Evolutionary conservation across 2,888 invertebrate genomes (phyloP), one percentile per base, ranked within the genome.

Genomic region (Scaptodrosophila latifasciaeformis): DNA sequence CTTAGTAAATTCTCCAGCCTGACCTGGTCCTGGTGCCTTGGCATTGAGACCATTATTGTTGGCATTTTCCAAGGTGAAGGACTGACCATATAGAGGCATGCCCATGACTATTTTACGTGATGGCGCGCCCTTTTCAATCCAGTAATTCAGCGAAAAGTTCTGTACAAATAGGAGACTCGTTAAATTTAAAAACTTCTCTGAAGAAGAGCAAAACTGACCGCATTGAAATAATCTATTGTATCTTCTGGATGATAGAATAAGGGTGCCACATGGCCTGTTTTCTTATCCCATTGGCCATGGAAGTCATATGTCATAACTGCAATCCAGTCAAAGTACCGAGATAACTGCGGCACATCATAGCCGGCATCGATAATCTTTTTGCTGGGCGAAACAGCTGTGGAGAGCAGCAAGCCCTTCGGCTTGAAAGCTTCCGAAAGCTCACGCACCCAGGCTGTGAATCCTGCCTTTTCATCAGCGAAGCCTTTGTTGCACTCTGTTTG

Each of bases 271-370:
- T 96, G 96, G 0, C 96, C 96, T 1, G 96, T 96, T 83, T 92
- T 92, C 82, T 94, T 94, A 75, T 96, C 96, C 96, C 96, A 96
- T 75, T 95, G 95, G 0, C 96, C 96, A 69, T 96, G 95, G 87
- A 92, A 95, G 81, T 96, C 96, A 76, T 96, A 96, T 0, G 95
- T 92, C 96, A 96, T 96, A 0, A 96, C 94, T 0, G 95, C 93
- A 44, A 96, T 93, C 94, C 95, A 96, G 82, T 96, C 96, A 51
- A 96, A 87, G 81, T 93, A 90, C 66, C 90, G 88, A 0, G 93
- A 91, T 2, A 96, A 80, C 0, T 90, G 88, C 0, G 92, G 91
- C 0, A 96, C 94, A 76, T 96, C 92, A 81, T 96, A 96, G 0
- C 93, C 93, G 2, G 91, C 92, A 82, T 96, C 95, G 52, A 96